These are phyloP conservation scores for Centrocercus urophasianus DNA, from an alignment of 2,113 vertebrate species.

Conservation along the genomic window DNA sequence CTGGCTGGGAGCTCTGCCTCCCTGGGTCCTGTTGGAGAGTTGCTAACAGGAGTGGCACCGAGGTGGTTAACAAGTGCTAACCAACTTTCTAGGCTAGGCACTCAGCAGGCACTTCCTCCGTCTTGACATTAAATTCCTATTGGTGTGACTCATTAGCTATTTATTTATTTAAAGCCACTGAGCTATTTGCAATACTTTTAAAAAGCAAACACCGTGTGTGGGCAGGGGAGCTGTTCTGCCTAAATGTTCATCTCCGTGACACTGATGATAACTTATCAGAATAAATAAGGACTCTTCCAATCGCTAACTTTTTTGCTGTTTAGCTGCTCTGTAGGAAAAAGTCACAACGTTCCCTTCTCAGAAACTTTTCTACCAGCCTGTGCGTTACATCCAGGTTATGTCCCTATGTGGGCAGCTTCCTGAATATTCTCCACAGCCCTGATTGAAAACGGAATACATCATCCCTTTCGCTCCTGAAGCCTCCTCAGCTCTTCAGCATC, in stretches of 20 bases:
- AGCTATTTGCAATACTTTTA: constrained; percentile 64
- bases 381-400: constrained; percentile 40
- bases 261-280: constrained; percentile 61
- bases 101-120: constrained; percentile 60
- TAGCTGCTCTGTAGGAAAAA: neutral
- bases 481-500: neutral
- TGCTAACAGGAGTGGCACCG: neutral
- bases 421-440: neutral
- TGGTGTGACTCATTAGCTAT: constrained; percentile 73
- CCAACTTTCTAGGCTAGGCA: constrained; percentile 45
- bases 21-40: neutral
- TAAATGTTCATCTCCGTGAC: constrained; percentile 25
- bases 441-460: neutral
- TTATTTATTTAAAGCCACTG: constrained; percentile 70
- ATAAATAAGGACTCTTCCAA: constrained; percentile 62
- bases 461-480: neutral
- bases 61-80: constrained; percentile 16
- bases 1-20: fast-evolving
- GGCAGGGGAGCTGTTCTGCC: constrained; percentile 63
- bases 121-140: constrained; percentile 66
- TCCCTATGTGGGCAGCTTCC: constrained; percentile 37
- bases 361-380: constrained; percentile 47
- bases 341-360: constrained; percentile 33
- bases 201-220: constrained; percentile 65
- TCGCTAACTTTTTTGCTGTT: neutral